phyloP scores from a whole-genome alignment of 2,797 vertebrate species.

The Micrastur ruficollis region DNA sequence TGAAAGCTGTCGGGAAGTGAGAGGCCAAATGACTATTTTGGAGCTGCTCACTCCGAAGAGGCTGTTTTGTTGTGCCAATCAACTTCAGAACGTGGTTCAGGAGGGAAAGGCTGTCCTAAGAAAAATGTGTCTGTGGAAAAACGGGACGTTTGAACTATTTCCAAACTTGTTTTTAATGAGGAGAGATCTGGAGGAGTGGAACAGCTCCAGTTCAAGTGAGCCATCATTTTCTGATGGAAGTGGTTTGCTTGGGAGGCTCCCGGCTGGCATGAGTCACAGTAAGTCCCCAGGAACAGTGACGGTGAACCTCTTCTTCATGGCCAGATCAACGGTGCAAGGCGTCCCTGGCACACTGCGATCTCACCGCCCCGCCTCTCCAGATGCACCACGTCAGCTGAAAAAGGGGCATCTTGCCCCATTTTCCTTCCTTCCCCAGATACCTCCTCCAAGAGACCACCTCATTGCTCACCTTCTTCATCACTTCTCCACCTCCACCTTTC shows the following conservation, averaged over 20 bases:
- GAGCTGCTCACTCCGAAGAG: not conserved
- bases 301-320: not conserved
- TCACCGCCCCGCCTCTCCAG: not conserved
- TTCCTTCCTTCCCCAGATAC: not conserved
- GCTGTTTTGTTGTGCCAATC: not conserved
- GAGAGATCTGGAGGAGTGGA: not conserved
- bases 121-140: not conserved
- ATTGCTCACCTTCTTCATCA: not conserved
- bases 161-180: not conserved
- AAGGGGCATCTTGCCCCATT: not conserved
- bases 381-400: fast-evolving
- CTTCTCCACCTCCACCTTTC: not conserved
- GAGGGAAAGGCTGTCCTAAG: not conserved
- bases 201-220: not conserved
- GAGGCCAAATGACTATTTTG: not conserved
- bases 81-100: not conserved
- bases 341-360: not conserved
- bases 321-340: fast-evolving
- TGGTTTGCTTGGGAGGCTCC: not conserved
- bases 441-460: not conserved
- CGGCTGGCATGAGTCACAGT: not conserved
- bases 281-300: not conserved
- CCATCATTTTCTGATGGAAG: not conserved
- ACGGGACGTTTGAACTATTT: not conserved
- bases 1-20: not conserved